phyloP scores from a whole-genome alignment of 2,113 vertebrate species.

The Anas platyrhynchos region DNA sequence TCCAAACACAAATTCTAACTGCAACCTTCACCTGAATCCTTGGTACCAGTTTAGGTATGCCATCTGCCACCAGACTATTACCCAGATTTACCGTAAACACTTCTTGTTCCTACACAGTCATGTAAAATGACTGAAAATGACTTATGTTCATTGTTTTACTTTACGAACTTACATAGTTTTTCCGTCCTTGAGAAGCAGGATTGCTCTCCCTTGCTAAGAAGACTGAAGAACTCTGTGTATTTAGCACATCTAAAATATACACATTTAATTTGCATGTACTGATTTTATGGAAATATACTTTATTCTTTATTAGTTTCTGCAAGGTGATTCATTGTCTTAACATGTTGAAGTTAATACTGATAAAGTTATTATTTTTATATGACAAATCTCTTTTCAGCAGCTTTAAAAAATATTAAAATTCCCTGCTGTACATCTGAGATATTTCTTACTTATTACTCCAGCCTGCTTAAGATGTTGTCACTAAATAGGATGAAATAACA shows the following conservation, averaged over 20 bases:
- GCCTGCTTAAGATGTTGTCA: neutral
- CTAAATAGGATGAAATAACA: neutral
- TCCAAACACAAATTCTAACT: neutral
- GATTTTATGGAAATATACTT: neutral
- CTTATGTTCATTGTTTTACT: neutral
- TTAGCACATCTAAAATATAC: neutral
- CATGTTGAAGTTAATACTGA: neutral
- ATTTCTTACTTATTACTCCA: neutral
- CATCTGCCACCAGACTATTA: neutral
- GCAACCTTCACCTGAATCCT: neutral
- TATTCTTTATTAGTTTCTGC: neutral
- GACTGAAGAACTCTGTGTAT: neutral
- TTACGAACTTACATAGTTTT: neutral
- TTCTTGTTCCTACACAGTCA: neutral
- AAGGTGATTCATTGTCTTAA: neutral
- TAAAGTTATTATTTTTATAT: neutral
- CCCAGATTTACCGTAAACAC: neutral
- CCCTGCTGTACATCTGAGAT: neutral
- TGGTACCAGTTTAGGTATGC: neutral
- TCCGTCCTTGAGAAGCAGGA: neutral
- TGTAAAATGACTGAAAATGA: neutral
- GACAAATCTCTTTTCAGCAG: neutral
- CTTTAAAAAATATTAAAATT: neutral
- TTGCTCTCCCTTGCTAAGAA: neutral
- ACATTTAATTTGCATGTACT: neutral